These are phyloP conservation scores for Morelia viridis DNA, from an alignment of 2,797 vertebrate species.

Conservation along the genomic window DNA sequence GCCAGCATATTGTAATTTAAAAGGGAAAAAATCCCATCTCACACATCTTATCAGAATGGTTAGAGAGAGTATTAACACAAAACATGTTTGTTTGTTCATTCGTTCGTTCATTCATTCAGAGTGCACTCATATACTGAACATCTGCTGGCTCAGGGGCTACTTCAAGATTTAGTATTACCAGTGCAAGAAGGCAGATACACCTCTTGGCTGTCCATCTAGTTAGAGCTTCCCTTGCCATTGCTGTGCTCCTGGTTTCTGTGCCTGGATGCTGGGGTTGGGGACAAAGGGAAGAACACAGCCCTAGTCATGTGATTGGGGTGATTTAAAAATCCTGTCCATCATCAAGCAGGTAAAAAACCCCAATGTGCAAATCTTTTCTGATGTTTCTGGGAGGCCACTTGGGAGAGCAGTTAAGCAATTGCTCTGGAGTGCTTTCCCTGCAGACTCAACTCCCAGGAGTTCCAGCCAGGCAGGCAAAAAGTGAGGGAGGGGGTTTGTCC, in stretches of 20 bases:
- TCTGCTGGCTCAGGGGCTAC: not conserved
- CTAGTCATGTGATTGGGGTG: not conserved
- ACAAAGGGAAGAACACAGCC: not conserved
- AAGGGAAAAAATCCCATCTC: slow-evolving; percentile 74
- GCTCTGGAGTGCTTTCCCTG: not conserved
- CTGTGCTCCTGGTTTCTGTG: not conserved
- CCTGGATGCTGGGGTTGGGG: not conserved
- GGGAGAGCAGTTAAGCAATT: not conserved
- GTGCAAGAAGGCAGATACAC: not conserved
- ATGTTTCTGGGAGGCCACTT: not conserved
- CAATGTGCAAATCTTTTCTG: not conserved
- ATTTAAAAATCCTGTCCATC: not conserved
- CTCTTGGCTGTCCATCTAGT: not conserved
- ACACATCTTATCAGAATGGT: slow-evolving; percentile 73
- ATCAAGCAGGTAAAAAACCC: not conserved
- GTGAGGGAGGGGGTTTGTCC: not conserved
- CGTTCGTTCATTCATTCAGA: slow-evolving; percentile 49
- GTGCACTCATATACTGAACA: not conserved
- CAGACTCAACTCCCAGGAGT: not conserved
- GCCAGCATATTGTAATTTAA: slow-evolving; percentile 67
- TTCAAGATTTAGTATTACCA: not conserved
- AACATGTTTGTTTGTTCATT: slow-evolving; percentile 36
- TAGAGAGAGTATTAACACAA: slow-evolving; percentile 73
- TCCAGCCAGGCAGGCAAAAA: not conserved
- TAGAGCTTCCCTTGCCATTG: not conserved